Conservation (phyloP, 2,113 vertebrate genomes). For the Syrrhaptes paradoxus region DNA sequence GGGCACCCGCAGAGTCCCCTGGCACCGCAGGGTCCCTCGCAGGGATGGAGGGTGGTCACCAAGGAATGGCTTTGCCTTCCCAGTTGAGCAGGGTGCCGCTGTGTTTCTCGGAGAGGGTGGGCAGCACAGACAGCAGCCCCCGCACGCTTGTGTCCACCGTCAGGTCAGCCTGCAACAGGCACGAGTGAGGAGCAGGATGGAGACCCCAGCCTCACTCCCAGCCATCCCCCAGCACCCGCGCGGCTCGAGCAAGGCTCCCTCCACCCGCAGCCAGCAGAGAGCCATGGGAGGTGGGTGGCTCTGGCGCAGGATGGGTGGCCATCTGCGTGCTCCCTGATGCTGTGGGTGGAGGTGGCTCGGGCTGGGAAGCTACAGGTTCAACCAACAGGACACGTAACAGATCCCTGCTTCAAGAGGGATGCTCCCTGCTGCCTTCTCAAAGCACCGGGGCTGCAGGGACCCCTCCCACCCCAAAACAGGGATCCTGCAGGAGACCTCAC, state of each 20-base stretch:
- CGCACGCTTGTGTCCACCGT: conserved; percentile 55
- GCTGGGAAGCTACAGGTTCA: not conserved
- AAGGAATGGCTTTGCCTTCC: conserved; percentile 70
- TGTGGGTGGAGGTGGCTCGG: not conserved
- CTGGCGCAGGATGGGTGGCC: accelerated
- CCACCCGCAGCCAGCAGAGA: not conserved
- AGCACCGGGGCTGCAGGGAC: not conserved
- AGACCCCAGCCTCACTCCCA: accelerated
- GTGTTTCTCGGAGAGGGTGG: conserved; percentile 53
- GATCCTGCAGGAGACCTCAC: not conserved
- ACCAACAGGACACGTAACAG: not conserved
- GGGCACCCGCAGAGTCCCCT: not conserved
- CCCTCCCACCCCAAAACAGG: not conserved
- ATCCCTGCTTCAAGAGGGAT: not conserved
- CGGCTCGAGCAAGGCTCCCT: not conserved
- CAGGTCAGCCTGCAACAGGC: conserved; percentile 45
- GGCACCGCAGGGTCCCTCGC: accelerated
- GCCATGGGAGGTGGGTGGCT: not conserved
- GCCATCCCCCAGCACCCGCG: not conserved
- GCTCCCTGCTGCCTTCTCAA: not conserved
- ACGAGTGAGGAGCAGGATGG: not conserved
- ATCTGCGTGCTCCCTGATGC: not conserved
- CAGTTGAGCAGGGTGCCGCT: conserved; percentile 61
- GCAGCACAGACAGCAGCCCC: conserved; percentile 67
- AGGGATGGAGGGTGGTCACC: conserved; percentile 31